Conservation (phyloP, 2,113 vertebrate species). For the Parotia lawesii region DNA sequence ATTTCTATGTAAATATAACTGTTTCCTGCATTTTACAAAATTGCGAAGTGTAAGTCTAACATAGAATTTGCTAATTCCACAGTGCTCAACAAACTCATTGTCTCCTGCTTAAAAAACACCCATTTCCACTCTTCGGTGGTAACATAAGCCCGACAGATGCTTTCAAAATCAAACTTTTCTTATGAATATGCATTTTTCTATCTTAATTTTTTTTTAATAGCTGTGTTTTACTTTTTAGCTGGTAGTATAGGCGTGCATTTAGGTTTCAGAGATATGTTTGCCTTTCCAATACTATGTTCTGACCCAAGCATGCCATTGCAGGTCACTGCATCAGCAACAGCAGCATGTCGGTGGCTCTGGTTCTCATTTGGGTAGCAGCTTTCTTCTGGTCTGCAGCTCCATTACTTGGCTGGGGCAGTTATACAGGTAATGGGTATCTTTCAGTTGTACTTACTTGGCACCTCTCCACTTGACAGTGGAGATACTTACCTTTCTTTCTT, state of each 20-base stretch:
- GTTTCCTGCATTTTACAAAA: not conserved
- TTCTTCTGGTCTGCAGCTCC: conserved; percentile 86
- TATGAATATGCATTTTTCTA: not conserved
- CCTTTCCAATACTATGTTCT: not conserved
- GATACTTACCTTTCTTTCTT: not conserved
- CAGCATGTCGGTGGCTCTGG: conserved; percentile 74
- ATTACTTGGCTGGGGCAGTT: conserved; percentile 87
- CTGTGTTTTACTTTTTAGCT: not conserved
- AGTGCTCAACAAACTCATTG: not conserved
- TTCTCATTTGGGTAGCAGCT: conserved; percentile 83
- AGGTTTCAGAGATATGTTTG: not conserved
- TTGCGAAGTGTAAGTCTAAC: not conserved
- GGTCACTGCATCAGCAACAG: conserved; percentile 78
- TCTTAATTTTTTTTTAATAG: not conserved
- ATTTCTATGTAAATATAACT: not conserved
- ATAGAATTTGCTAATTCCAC: not conserved
- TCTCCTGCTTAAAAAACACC: not conserved
- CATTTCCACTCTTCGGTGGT: not conserved
- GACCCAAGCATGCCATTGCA: conserved; percentile 38
- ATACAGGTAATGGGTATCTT: conserved; percentile 75
- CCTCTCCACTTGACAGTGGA: not conserved
- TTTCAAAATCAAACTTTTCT: not conserved
- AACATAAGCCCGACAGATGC: not conserved
- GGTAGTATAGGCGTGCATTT: not conserved
- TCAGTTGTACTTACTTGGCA: not conserved